Conservation (phyloP, 2,797 vertebrate genomes). For the Distichodus sexfasciatus region DNA sequence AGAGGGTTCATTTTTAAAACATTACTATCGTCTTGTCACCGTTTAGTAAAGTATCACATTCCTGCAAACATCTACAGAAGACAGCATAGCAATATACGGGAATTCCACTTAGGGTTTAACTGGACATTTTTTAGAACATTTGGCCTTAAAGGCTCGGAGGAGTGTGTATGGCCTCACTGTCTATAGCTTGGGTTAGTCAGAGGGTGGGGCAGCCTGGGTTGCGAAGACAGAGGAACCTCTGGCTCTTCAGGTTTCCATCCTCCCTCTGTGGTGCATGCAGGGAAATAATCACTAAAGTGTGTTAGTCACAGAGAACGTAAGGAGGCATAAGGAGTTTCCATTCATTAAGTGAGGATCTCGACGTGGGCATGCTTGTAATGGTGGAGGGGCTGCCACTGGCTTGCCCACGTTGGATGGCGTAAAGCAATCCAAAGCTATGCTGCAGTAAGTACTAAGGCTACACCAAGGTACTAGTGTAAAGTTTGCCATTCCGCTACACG, state of each 20-base stretch:
- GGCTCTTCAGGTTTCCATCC: constrained; percentile 20
- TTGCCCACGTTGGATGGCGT: constrained; percentile 12
- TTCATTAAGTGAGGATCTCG: not conserved
- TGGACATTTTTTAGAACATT: constrained; percentile 36
- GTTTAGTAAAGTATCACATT: constrained; percentile 20
- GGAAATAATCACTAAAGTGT: not conserved
- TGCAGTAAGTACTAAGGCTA: constrained; percentile 10
- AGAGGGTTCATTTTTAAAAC: not conserved
- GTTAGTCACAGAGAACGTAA: constrained; percentile 11
- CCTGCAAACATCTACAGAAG: constrained; percentile 27
- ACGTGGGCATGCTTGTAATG: constrained; percentile 21
- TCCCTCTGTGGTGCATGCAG: constrained; percentile 31
- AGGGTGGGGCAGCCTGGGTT: constrained; percentile 15
- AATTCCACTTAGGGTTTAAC: constrained; percentile 36
- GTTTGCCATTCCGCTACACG: constrained; percentile 12
- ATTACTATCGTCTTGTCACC: not conserved
- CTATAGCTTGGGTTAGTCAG: constrained; percentile 32
- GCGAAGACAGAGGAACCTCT: constrained; percentile 9
- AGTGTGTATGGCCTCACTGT: constrained; percentile 19
- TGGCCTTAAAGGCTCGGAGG: constrained; percentile 43
- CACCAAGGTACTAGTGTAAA: constrained; percentile 16
- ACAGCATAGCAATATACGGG: constrained; percentile 26
- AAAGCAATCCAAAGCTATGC: constrained; percentile 15
- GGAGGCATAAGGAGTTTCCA: not conserved
- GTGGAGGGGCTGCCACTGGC: not conserved